phyloP scores from a whole-genome alignment of 2,797 vertebrate genomes.

The Hyperoplus lanceolatus region DNA sequence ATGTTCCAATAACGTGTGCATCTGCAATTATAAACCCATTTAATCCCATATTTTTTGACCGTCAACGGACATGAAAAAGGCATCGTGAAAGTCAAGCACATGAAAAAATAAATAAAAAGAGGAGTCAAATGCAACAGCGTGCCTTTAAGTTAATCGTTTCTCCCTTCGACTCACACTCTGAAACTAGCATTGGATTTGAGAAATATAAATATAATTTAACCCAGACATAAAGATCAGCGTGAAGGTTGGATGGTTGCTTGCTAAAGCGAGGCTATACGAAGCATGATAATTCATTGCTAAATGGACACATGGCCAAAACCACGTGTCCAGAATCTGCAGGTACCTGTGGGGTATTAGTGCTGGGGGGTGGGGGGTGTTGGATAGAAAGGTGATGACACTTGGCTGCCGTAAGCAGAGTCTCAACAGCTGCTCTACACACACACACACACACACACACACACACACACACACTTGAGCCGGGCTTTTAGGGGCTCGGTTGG shows the following conservation, averaged over 20 bases:
- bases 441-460: slow-evolving; percentile 40
- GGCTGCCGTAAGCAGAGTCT: slow-evolving; percentile 59
- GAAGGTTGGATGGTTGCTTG: slow-evolving; percentile 38
- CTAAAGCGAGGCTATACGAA: slow-evolving; percentile 11
- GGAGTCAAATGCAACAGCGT: slow-evolving; percentile 22
- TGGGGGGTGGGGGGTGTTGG: slow-evolving; percentile 45
- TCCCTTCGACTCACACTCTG: slow-evolving; percentile 17
- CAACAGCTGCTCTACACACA: slow-evolving; percentile 53
- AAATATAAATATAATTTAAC: slow-evolving; percentile 39
- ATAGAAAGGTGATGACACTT: slow-evolving; percentile 76
- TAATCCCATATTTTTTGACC: slow-evolving; percentile 22
- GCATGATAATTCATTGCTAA: slow-evolving; percentile 56
- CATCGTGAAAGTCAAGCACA: slow-evolving; percentile 32
- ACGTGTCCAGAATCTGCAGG: slow-evolving; percentile 52
- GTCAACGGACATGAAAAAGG: slow-evolving; percentile 29
- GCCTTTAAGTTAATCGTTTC: slow-evolving; percentile 52
- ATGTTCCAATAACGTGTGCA: slow-evolving; percentile 28
- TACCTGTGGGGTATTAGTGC: slow-evolving; percentile 62
- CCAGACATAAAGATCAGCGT: slow-evolving; percentile 31
- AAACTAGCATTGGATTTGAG: slow-evolving; percentile 18
- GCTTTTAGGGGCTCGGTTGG: slow-evolving; percentile 64
- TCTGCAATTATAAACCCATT: slow-evolving; percentile 17
- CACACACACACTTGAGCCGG: slow-evolving; percentile 48
- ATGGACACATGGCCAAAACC: slow-evolving; percentile 72
- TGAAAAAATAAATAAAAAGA: slow-evolving; percentile 23